Evolutionary conservation across 2,888 invertebrate genomes (phyloP), one percentile per base, ranked within the genome.

Genomic region (Plagodis pulveraria): DNA sequence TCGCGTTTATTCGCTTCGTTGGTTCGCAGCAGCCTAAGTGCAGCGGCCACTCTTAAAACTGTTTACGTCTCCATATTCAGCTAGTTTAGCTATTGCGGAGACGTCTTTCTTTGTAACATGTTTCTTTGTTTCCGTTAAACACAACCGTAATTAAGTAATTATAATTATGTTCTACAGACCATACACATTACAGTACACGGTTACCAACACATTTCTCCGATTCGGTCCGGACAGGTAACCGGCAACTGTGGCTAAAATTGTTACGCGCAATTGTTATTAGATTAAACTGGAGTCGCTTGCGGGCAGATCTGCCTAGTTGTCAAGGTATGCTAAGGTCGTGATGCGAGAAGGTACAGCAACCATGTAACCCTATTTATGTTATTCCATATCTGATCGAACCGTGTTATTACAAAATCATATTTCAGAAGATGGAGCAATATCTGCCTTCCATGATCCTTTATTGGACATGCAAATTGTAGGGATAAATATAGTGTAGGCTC

Each of bases 41-140:
- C 80, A 80, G 68, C 75, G 77, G 78, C 74, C 74, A 78, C 81
- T 83, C 76, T 78, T 76, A 83, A 86, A 22, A 86, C 84, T 84
- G 84, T 86, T 87, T 84, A 84, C 81, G 83, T 81, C 79, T 79
- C 74, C 77, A 68, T 81, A 78, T 73, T 65, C 77, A 64, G 58
- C 58, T 61, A 51, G 55, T 62, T 56, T 59, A 49, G 60, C 59
- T 60, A 60, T 51, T 56, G 44, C 46, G 22, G 54, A 43, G 32
- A 58, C 41, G 42, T 58, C 60, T 50, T 57, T 55, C 58, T 65
- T 65, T 63, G 55, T 42, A 44, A 50, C 32, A 49, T 48, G 43
- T 66, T 73, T 76, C 74, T 38, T 51, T 50, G 58, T 69, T 72
- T 70, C 58, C 65, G 42, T 69, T 71, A 72, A 77, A 72, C 44